Evolutionary conservation across 2,888 invertebrate species (phyloP), one percentile per base, ranked within the genome.

Genomic region (Asteroscopus sphinx): DNA sequence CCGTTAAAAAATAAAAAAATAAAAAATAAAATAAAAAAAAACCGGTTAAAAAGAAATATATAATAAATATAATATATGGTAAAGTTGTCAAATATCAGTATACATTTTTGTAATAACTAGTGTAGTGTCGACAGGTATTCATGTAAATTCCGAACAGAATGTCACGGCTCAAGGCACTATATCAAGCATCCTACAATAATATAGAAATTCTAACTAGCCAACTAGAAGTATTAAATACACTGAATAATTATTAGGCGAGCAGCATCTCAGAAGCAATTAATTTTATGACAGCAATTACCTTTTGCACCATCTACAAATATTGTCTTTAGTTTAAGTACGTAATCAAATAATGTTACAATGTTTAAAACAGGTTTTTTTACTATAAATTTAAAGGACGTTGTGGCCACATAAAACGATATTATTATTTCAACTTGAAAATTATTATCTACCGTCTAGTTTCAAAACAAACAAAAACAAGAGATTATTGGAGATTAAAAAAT

Each of bases 341-440:
- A 36, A 35, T 68, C 16, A 68, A 65, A 65, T 68, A 62, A 26
- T 25, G n/a, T 16, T 69, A 69, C 69, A 49, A 55, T 54, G 69
- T 68, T 47, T 11, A 6, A 13, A 13, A 48, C 32, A 32, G 30
- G 44, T 26, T 40, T 44, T 51, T 62, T 45, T 32, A 44, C 17
- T 48, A 40, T n/a, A 33, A 54, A 30, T 15, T 35, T 9, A n/a
- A 58, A 51, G 33, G 13, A 37, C 17, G 13, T 8, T 26, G 6
- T 4, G 28, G 1, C 1, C 11, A 28, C 28, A 28, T 6, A n/a
- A n/a, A n/a, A n/a, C n/a, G n/a, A n/a, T n/a, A n/a, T n/a, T n/a
- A n/a, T n/a, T n/a, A n/a, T n/a, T n/a, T n/a, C n/a, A n/a, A n/a
- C n/a, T n/a, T n/a, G n/a, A n/a, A n/a, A n/a, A n/a, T n/a, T n/a